Percentiles rank a stretch among this genome's conserved stretches.
These are phyloP conservation scores for Tachystola acroxantha DNA, from an alignment of 2,888 invertebrate species.

Conservation along the genomic window DNA sequence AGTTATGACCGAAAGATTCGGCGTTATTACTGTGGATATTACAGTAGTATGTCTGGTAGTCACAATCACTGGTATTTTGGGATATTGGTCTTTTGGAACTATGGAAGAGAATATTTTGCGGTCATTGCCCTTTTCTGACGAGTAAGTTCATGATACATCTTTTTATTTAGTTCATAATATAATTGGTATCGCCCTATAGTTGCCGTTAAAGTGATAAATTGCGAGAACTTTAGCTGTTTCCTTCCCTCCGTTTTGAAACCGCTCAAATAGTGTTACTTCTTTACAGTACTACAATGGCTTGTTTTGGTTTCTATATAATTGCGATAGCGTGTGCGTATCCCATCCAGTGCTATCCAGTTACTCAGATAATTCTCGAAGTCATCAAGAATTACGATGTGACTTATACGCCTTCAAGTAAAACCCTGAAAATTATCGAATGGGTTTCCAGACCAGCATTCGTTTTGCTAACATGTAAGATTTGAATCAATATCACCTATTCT, in stretches of 20 bases:
- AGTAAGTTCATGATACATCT: constrained; percentile 27
- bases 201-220: too few species aligned
- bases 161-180: too few species aligned
- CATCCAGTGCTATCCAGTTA: constrained; percentile 46
- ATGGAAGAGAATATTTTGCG: constrained; percentile 51
- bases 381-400: constrained; percentile 22
- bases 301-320: constrained; percentile 34
- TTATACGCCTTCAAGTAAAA: constrained; percentile 16
- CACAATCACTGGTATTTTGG: constrained; percentile 32
- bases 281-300: constrained; percentile 28
- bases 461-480: constrained; percentile 40
- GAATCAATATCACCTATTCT: neutral
- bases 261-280: neutral
- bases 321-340: constrained; percentile 41
- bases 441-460: constrained; percentile 38
- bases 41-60: constrained; percentile 24
- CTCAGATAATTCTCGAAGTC: constrained; percentile 37
- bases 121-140: constrained; percentile 40
- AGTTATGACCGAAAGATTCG: constrained; percentile 26
- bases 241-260: too few species aligned
- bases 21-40: constrained; percentile 34
- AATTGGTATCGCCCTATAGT: too few species aligned
- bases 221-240: too few species aligned
- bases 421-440: constrained; percentile 23
- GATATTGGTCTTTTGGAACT: constrained; percentile 43